phyloP scores from a whole-genome alignment of 1,140 invertebrate species.

The Aphelinus certus region DNA sequence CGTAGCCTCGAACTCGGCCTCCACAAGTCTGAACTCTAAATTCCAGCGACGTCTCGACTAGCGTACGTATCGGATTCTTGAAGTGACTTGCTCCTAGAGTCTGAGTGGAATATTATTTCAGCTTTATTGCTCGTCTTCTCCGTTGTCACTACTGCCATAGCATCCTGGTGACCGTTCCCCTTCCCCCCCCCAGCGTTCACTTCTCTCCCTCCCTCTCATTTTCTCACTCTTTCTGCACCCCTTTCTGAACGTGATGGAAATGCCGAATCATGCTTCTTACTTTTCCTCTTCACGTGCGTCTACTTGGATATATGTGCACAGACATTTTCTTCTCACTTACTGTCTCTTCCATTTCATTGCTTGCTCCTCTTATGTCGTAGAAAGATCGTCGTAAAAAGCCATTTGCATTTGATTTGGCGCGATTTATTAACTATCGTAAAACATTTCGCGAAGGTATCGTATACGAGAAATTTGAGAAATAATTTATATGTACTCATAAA shows the following conservation, averaged over 20 bases:
- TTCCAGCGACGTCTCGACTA: neutral
- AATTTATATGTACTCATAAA: too few relatives aligned
- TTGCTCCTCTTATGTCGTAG: too few relatives aligned
- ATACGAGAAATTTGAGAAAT: too few relatives aligned
- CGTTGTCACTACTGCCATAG: neutral
- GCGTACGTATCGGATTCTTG: constrained; percentile 5
- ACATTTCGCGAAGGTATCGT: too few relatives aligned
- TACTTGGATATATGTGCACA: neutral
- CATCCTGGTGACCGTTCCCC: too few relatives aligned
- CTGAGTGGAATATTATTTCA: constrained; percentile 22
- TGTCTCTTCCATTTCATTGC: neutral
- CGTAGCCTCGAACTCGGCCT: too few relatives aligned
- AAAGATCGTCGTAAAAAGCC: too few relatives aligned
- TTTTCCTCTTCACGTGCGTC: neutral
- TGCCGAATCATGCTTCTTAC: neutral
- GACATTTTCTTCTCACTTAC: neutral
- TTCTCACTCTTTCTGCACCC: neutral
- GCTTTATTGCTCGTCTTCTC: constrained; percentile 19
- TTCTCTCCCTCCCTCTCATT: too few relatives aligned
- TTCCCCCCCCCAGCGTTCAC: too few relatives aligned
- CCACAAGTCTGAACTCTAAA: neutral
- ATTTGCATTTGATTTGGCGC: too few relatives aligned
- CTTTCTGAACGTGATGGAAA: constrained; percentile 9
- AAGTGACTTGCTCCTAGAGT: neutral
- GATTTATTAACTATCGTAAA: too few relatives aligned